Conservation (phyloP, 2,888 invertebrate species). For the Tinea semifulvella region DNA sequence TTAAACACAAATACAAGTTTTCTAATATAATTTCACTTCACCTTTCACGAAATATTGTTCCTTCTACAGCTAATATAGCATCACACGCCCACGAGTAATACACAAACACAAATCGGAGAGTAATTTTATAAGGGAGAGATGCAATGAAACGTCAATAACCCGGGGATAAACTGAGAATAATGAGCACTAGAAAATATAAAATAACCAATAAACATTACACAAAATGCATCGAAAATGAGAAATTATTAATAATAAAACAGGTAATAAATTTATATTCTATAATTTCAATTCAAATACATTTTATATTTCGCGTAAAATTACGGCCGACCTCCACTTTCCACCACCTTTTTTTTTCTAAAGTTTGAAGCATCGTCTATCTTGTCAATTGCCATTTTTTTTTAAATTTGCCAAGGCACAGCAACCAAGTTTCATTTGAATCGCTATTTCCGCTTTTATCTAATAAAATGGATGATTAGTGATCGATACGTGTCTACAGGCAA, state of each 20-base stretch:
- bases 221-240: background rate
- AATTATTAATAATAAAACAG: background rate
- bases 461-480: too few relatives aligned
- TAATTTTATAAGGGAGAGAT: constrained; percentile 33
- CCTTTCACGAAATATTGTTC: constrained; percentile 16
- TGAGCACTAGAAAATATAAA: background rate
- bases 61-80: constrained; percentile 26
- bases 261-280: background rate
- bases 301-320: constrained; percentile 1
- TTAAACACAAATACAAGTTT: background rate
- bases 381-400: too few relatives aligned
- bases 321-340: background rate
- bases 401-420: too few relatives aligned
- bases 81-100: constrained; percentile 42
- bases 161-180: constrained; percentile 26
- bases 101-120: constrained; percentile 47
- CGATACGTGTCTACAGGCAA: too few relatives aligned
- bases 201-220: background rate
- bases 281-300: background rate
- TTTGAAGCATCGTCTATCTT: background rate
- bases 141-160: constrained; percentile 57
- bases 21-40: constrained; percentile 30
- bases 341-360: background rate
- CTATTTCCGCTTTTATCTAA: too few relatives aligned
- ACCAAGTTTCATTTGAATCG: too few relatives aligned